These are phyloP conservation scores for Hippocampus kuda DNA, from an alignment of 2,797 vertebrate genomes.

Conservation along the genomic window DNA sequence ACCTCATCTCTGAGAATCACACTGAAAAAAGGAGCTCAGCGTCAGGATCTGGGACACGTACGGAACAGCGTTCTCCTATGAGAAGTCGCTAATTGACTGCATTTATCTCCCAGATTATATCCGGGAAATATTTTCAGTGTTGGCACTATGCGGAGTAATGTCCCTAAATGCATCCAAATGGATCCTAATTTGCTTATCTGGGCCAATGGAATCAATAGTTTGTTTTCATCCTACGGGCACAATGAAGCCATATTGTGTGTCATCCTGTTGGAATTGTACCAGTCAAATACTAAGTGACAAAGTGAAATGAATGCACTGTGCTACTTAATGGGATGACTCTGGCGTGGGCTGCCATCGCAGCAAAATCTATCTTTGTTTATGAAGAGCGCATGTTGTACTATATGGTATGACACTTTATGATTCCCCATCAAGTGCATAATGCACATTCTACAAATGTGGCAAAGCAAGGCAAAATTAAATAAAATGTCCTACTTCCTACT, in stretches of 20 bases:
- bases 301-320: neutral
- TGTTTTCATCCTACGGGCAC: neutral
- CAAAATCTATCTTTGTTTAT: too few species aligned
- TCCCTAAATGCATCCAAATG: slow-evolving; percentile 4
- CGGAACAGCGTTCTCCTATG: slow-evolving; percentile 30
- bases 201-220: slow-evolving; percentile 6
- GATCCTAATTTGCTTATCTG: slow-evolving; percentile 9
- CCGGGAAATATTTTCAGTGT: slow-evolving; percentile 14
- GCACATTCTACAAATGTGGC: too few species aligned
- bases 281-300: neutral
- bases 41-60: slow-evolving; percentile 37
- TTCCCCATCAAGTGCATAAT: neutral
- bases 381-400: too few species aligned
- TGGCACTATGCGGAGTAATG: slow-evolving; percentile 10
- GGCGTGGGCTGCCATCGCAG: too few species aligned
- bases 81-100: slow-evolving; percentile 30
- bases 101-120: slow-evolving; percentile 21
- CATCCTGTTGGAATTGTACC: neutral
- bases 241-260: neutral
- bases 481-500: too few species aligned
- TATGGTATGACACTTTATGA: neutral
- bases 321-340: neutral
- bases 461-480: too few species aligned
- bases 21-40: slow-evolving; percentile 26
- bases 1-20: slow-evolving; percentile 29